Conservation (phyloP, 2,888 invertebrate species). For the Trachelus tabidus region DNA sequence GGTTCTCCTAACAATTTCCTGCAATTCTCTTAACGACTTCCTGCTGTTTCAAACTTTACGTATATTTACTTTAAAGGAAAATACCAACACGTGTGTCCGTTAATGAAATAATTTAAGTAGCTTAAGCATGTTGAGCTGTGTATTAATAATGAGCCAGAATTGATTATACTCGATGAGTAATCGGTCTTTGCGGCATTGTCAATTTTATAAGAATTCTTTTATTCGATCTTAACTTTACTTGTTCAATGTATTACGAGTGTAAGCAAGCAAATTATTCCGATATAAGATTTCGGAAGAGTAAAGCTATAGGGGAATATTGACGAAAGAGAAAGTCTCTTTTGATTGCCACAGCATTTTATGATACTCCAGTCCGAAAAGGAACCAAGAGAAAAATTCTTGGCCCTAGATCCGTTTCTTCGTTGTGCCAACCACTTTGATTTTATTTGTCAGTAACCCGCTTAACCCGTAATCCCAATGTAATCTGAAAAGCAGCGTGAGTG, state of each 20-base stretch:
- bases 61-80: not conserved
- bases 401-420: not conserved
- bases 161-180: too few species aligned
- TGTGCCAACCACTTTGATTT: not conserved
- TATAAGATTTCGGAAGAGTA: not conserved
- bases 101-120: too few species aligned
- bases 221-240: not conserved
- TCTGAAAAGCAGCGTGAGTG: not conserved
- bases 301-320: not conserved
- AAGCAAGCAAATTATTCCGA: too few species aligned
- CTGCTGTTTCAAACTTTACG: not conserved
- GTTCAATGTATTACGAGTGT: not conserved
- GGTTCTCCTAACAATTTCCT: not conserved
- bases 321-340: not conserved
- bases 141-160: too few species aligned
- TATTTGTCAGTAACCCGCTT: not conserved
- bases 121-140: too few species aligned
- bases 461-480: not conserved
- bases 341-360: not conserved
- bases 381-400: not conserved
- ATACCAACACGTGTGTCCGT: too few species aligned
- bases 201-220: not conserved
- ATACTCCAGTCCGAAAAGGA: not conserved
- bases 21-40: not conserved
- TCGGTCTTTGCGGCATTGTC: too few species aligned